A percentile compares a stretch with the other conserved stretches of the same genome.
Conservation (phyloP, 2,113 vertebrate species). For the Odontophorus gujanensis region DNA sequence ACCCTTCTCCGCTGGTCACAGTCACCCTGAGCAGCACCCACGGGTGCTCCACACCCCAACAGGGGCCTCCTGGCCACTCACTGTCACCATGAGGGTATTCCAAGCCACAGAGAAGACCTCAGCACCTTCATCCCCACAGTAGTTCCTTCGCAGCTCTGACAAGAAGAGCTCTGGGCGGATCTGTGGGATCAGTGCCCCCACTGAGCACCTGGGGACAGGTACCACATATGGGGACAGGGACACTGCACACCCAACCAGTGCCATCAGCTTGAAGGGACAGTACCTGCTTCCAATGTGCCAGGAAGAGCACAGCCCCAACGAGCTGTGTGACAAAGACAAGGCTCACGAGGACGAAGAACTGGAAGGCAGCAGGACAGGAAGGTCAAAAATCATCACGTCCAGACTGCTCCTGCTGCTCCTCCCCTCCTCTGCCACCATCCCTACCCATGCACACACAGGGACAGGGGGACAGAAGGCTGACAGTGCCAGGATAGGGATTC, state of each 20-base stretch:
- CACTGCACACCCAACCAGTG: background rate
- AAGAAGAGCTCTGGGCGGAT: conserved; percentile 47
- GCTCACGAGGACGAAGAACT: conserved; percentile 71
- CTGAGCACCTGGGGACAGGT: background rate
- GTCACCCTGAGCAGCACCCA: background rate
- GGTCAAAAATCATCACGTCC: background rate
- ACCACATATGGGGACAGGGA: background rate
- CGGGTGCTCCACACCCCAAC: background rate
- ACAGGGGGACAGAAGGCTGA: background rate
- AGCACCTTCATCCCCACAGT: conserved; percentile 30
- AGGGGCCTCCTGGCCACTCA: background rate
- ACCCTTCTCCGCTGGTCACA: rapidly evolving
- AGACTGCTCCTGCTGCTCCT: rapidly evolving
- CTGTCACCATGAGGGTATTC: conserved; percentile 72
- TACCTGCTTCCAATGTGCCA: conserved; percentile 71
- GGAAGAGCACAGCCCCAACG: conserved; percentile 18
- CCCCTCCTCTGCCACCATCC: background rate
- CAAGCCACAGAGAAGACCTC: conserved; percentile 69
- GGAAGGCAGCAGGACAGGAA: background rate
- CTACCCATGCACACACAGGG: rapidly evolving
- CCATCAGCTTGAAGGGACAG: background rate
- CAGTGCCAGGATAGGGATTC: background rate
- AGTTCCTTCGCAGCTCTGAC: conserved; percentile 34
- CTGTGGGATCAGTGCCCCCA: background rate
- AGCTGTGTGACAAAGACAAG: conserved; percentile 55